These are phyloP conservation scores for Porites lutea DNA, from an alignment of 64 coral and sea anemone species.

Conservation along the genomic window DNA sequence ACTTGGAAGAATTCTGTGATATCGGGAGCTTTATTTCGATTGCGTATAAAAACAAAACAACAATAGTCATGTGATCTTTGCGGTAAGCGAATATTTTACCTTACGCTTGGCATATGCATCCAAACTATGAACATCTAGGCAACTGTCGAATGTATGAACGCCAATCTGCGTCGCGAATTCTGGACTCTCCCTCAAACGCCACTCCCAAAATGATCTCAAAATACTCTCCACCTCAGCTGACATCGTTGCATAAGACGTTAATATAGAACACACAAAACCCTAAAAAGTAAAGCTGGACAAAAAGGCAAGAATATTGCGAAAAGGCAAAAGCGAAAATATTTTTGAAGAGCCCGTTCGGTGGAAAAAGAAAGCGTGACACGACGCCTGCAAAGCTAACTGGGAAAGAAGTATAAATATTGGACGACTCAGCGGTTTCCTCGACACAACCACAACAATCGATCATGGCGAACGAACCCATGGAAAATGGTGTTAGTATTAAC, in stretches of 20 bases:
- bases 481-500: slow-evolving; percentile 5
- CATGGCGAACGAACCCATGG: slow-evolving; percentile 35
- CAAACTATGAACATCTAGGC: slow-evolving; percentile 66
- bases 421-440: neutral
- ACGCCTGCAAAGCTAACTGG: slow-evolving; percentile 40
- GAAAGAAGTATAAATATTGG: neutral
- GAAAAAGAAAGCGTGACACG: neutral
- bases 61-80: slow-evolving; percentile 16
- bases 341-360: neutral
- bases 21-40: neutral
- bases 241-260: slow-evolving; percentile 35
- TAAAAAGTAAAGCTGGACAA: neutral
- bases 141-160: slow-evolving; percentile 62
- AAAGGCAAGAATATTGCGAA: neutral
- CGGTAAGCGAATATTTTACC: slow-evolving; percentile 24
- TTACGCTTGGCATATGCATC: slow-evolving; percentile 62
- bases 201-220: slow-evolving; percentile 88
- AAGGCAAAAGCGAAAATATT: neutral
- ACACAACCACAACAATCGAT: neutral
- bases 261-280: neutral
- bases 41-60: neutral
- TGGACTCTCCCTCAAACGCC: slow-evolving; percentile 80
- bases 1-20: too few species aligned
- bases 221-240: slow-evolving; percentile 78
- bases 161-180: slow-evolving; percentile 93